A percentile compares a stretch with the other conserved stretches of the same genome.
Conservation (phyloP, 2,888 invertebrate species). For the Nephrotoma guestfalica region DNA sequence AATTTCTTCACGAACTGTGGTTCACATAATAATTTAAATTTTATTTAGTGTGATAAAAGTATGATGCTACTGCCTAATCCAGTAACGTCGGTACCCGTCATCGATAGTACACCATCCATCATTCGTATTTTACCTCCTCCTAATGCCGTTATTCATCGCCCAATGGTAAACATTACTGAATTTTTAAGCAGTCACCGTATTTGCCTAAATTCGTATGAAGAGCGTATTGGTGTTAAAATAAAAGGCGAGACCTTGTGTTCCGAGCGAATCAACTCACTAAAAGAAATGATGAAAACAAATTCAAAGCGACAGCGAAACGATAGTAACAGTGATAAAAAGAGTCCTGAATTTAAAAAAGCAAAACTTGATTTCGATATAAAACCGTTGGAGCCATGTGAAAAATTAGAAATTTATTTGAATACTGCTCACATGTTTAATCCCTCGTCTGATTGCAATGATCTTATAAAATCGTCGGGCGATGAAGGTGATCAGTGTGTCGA, state of each 20-base stretch:
- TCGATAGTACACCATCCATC: constrained; percentile 17
- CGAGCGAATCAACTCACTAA: constrained; percentile 16
- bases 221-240: constrained; percentile 45
- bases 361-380: constrained; percentile 17
- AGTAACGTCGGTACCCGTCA: not conserved
- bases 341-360: constrained; percentile 35
- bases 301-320: constrained; percentile 40
- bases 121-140: constrained; percentile 38
- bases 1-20: constrained; percentile 20
- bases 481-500: constrained; percentile 21
- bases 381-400: not conserved
- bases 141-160: constrained; percentile 50
- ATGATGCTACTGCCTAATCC: not conserved
- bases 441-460: not conserved
- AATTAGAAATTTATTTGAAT: not conserved
- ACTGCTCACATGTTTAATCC: not conserved
- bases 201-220: constrained; percentile 61
- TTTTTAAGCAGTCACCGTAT: constrained; percentile 64
- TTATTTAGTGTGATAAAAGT: constrained; percentile 6
- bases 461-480: not conserved
- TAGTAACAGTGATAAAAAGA: constrained; percentile 38
- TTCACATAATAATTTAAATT: constrained; percentile 34
- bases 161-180: constrained; percentile 58
- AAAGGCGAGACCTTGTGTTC: constrained; percentile 32
- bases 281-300: constrained; percentile 17